Evolutionary conservation across 2,113 vertebrate genomes (phyloP).

Genomic region (Ceyx cyanopectus): DNA sequence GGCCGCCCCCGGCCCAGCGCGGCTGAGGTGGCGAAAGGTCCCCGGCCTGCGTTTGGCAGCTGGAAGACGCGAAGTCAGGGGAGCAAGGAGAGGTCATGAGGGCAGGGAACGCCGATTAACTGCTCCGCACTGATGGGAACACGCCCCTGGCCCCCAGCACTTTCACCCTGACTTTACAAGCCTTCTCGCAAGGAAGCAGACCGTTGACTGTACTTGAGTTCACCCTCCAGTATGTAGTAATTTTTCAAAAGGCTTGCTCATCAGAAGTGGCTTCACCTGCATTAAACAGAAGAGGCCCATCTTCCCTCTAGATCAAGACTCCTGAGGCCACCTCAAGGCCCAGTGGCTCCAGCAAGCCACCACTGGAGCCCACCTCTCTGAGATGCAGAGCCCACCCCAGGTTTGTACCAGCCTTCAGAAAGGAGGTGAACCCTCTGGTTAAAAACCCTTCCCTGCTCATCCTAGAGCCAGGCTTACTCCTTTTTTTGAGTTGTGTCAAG

Average conservation of each 20-base stretch:
- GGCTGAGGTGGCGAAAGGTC: rapidly evolving
- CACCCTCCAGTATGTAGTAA: too few species aligned
- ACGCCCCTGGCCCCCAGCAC: rapidly evolving
- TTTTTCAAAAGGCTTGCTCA: too few species aligned
- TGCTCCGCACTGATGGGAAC: rapidly evolving
- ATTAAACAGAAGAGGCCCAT: background rate
- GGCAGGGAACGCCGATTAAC: background rate
- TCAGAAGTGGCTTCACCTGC: background rate
- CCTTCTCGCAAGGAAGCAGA: background rate
- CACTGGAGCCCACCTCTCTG: rapidly evolving
- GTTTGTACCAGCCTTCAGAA: rapidly evolving
- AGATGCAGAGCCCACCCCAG: rapidly evolving
- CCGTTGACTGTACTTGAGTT: too few species aligned
- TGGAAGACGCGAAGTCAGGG: rapidly evolving
- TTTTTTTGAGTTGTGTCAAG: rapidly evolving
- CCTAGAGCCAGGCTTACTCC: rapidly evolving
- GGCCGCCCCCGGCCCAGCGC: too few species aligned
- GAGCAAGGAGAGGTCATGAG: rapidly evolving
- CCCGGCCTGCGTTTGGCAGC: rapidly evolving
- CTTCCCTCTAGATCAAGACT: too few species aligned
- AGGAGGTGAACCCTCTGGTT: background rate
- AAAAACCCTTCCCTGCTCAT: too few species aligned
- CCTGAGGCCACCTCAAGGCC: rapidly evolving
- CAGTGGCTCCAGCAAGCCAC: background rate
- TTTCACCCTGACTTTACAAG: rapidly evolving